These are phyloP conservation scores for Meloidogyne floridensis DNA, from an alignment of 1,140 invertebrate species.

Conservation along the genomic window DNA sequence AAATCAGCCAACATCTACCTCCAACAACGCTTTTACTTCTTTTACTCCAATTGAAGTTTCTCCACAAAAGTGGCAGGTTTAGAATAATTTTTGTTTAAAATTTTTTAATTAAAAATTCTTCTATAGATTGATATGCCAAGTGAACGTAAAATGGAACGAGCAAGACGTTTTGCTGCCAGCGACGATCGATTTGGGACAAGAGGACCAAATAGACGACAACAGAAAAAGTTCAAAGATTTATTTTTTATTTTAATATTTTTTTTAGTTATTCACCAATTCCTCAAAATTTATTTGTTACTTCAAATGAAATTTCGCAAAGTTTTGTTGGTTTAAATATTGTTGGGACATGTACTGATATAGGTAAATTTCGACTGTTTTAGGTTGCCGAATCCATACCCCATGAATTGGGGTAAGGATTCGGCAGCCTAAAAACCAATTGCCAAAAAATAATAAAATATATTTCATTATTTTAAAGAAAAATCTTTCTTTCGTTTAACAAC, in stretches of 20 bases:
- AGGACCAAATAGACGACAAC: constrained; percentile 7
- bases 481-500: constrained; percentile 49
- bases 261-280: constrained; percentile 4
- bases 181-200: constrained; percentile 11
- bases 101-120: neutral
- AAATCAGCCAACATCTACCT: neutral
- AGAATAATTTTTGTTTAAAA: neutral
- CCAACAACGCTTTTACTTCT: constrained; percentile 8
- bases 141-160: constrained; percentile 36
- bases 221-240: neutral
- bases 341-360: constrained; percentile 50
- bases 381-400: no score
- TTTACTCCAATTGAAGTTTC: constrained; percentile 22
- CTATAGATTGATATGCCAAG: constrained; percentile 29
- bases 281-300: constrained; percentile 23
- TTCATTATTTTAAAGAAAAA: constrained; percentile 32
- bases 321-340: constrained; percentile 27
- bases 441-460: neutral
- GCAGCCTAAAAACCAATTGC: no score
- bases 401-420: no score
- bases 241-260: neutral
- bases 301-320: neutral
- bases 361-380: neutral
- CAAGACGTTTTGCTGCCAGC: constrained; percentile 40
- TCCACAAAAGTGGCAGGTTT: constrained; percentile 22